phyloP scores from a whole-genome alignment of 2,888 invertebrate species.

The Caenorhabditis plicata region DNA sequence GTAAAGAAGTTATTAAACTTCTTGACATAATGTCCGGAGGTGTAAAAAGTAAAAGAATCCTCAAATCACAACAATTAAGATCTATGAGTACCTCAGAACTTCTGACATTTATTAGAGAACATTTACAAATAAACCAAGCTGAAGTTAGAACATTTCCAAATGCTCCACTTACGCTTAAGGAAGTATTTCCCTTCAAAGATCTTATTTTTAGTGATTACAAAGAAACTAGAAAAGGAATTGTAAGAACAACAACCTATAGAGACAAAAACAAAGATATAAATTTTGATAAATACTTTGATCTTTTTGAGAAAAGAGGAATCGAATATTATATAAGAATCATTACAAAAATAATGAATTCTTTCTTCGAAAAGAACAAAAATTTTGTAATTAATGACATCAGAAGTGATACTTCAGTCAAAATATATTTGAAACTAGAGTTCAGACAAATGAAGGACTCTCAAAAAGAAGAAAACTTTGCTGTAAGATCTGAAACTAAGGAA shows the following conservation, averaged over 20 bases:
- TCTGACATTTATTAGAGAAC: no score
- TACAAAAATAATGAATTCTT: slow-evolving; percentile 12
- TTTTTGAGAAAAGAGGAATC: slow-evolving; percentile 5
- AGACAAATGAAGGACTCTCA: slow-evolving; percentile 19
- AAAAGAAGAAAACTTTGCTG: no score
- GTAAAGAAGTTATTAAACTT: slow-evolving; percentile 15
- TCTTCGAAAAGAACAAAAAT: slow-evolving; percentile 25
- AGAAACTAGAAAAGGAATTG: slow-evolving; percentile 11
- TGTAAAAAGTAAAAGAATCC: slow-evolving; percentile 5
- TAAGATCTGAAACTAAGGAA: slow-evolving; percentile 9
- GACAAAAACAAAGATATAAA: slow-evolving; percentile 8
- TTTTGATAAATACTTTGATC: slow-evolving; percentile 10
- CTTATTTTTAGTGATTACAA: slow-evolving; percentile 28
- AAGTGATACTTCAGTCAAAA: slow-evolving; percentile 26
- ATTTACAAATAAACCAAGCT: no score
- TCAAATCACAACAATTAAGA: slow-evolving; percentile 4
- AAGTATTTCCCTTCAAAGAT: slow-evolving; percentile 27
- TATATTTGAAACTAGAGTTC: slow-evolving; percentile 11
- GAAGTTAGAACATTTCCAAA: no score
- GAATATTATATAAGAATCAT: slow-evolving; percentile 11
- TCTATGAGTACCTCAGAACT: no score
- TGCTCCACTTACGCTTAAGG: no score
- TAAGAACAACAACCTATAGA: slow-evolving; percentile 20
- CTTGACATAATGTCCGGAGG: no score
- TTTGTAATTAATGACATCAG: slow-evolving; percentile 22